Conservation (phyloP, 2,888 invertebrate genomes). For the Hydrotaea cyrtoneurina region DNA sequence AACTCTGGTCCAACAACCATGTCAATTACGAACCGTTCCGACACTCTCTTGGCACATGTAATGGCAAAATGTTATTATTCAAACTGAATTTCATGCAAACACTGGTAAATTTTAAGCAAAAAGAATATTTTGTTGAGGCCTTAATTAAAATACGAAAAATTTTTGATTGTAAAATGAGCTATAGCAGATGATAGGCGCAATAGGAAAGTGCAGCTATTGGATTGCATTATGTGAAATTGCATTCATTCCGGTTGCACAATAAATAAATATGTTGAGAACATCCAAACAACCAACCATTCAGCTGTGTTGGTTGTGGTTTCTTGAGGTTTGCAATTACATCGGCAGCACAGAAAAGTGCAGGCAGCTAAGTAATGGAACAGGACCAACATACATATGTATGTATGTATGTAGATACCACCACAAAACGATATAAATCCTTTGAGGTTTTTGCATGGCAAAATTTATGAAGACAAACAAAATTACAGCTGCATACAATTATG, state of each 20-base stretch:
- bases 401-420: background rate
- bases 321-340: slow-evolving; percentile 36
- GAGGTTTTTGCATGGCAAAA: slow-evolving; percentile 48
- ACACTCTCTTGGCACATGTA: background rate
- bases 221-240: no score
- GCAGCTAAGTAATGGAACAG: background rate
- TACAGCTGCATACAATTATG: slow-evolving; percentile 10
- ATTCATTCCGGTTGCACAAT: no score
- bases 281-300: no score
- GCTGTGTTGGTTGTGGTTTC: slow-evolving; percentile 1
- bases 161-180: no score
- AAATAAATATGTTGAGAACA: no score
- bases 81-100: background rate
- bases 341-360: background rate
- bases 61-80: background rate
- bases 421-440: slow-evolving; percentile 44
- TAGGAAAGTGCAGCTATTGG: no score
- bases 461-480: slow-evolving; percentile 26
- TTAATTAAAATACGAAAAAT: no score
- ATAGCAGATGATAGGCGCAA: no score
- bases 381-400: slow-evolving; percentile 23
- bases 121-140: background rate
- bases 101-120: no score
- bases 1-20: background rate
- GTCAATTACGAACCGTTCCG: background rate